Evolutionary conservation across 2,113 vertebrate genomes (phyloP).

Genomic region (Corythaixoides concolor): DNA sequence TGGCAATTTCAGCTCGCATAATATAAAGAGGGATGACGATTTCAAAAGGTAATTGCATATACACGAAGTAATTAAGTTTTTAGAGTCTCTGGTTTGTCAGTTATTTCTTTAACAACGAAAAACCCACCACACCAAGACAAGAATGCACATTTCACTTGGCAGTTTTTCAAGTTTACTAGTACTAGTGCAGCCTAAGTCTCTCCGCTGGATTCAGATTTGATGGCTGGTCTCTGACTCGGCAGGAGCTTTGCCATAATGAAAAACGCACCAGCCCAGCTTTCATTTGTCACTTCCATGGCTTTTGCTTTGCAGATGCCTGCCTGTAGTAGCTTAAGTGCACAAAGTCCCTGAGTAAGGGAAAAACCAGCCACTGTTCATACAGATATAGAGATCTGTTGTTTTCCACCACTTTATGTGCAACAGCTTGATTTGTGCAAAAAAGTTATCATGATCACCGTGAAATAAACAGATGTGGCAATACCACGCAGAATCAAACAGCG

Average conservation of each 20-base stretch:
- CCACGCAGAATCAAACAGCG: not conserved
- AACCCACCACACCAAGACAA: not conserved
- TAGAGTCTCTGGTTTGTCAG: not conserved
- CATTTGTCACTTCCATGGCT: not conserved
- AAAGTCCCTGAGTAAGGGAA: accelerated
- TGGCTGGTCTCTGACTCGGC: not conserved
- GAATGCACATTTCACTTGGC: not conserved
- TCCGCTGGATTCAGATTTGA: not conserved
- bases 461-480: not conserved
- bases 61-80: not conserved
- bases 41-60: not conserved
- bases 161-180: not conserved
- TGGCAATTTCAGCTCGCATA: not conserved
- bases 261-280: not conserved
- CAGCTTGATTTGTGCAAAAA: accelerated
- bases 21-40: not conserved
- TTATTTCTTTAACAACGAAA: not conserved
- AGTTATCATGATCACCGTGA: not conserved
- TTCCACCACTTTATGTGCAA: not conserved
- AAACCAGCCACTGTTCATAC: not conserved
- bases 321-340: not conserved
- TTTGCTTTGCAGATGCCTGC: not conserved
- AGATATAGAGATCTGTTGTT: not conserved
- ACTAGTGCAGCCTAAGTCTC: not conserved
- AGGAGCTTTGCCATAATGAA: not conserved